Evolutionary conservation across 1,140 invertebrate genomes (phyloP).

Genomic region (Lamellibrachia luymesi): DNA sequence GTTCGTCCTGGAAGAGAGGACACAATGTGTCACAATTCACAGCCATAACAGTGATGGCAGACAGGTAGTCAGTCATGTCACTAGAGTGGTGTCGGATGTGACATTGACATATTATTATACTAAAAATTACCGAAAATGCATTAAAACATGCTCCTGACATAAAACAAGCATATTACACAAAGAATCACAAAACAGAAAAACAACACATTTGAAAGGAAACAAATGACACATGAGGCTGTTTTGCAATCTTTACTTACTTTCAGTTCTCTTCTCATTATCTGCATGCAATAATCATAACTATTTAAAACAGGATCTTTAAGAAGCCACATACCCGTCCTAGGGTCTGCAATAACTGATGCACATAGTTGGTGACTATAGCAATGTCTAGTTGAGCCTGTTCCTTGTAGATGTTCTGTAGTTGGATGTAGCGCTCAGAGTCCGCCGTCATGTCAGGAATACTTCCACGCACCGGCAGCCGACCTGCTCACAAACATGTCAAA

Average conservation of each 20-base stretch:
- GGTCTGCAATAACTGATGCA: constrained; percentile 73
- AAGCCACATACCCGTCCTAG: constrained; percentile 41
- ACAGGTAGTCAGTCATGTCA: background rate
- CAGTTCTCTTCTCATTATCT: background rate
- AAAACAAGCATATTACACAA: too few relatives aligned
- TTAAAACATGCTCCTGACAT: too few relatives aligned
- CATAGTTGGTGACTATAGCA: constrained; percentile 76
- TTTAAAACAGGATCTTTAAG: background rate
- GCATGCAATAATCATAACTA: background rate
- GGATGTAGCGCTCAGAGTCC: constrained; percentile 88
- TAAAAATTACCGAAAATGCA: too few relatives aligned
- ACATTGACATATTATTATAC: background rate
- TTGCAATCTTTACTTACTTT: too few relatives aligned
- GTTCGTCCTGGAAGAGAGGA: constrained; percentile 23
- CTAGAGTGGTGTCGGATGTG: background rate
- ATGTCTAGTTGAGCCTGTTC: constrained; percentile 80
- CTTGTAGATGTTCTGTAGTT: constrained; percentile 82
- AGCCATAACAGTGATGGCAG: background rate
- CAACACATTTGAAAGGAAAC: too few relatives aligned
- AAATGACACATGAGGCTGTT: too few relatives aligned
- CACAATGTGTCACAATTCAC: background rate
- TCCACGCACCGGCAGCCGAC: constrained; percentile 81
- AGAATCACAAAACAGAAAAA: too few relatives aligned
- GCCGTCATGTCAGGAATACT: constrained; percentile 97
- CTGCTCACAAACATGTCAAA: constrained; percentile 44